A percentile compares a stretch with the other conserved stretches of the same genome.
Conservation (phyloP, 2,113 vertebrate species). For the Plectropomus leopardus region DNA sequence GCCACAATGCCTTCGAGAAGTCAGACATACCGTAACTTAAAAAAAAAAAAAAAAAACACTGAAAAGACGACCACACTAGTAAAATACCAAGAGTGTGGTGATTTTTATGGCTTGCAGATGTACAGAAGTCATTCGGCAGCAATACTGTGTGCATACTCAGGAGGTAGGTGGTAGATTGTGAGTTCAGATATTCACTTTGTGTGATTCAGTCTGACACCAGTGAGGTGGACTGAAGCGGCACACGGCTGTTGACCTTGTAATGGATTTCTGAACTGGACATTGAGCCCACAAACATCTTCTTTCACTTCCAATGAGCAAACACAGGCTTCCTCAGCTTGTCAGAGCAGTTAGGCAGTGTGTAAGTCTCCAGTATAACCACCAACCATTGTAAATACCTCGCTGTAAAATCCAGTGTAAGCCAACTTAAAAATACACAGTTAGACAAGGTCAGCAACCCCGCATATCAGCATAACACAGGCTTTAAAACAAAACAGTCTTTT, state of each 20-base stretch:
- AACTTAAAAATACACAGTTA: conserved; percentile 36
- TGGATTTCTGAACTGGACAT: conserved; percentile 38
- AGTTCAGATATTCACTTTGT: conserved; percentile 46
- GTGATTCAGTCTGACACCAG: conserved; percentile 33
- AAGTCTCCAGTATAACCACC: conserved; percentile 25
- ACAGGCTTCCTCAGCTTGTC: not conserved
- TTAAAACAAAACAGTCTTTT: conserved; percentile 47
- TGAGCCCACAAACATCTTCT: not conserved
- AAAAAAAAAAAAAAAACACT: not conserved
- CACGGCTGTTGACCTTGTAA: conserved; percentile 28
- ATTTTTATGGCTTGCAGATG: conserved; percentile 52
- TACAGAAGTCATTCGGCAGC: conserved; percentile 39
- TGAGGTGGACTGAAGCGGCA: conserved; percentile 25
- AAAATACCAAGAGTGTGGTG: conserved; percentile 19
- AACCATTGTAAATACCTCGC: conserved; percentile 22
- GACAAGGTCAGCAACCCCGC: conserved; percentile 26
- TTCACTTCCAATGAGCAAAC: conserved; percentile 27
- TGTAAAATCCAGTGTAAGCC: conserved; percentile 28
- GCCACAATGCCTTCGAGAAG: not conserved
- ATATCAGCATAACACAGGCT: conserved; percentile 29
- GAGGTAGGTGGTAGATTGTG: conserved; percentile 37
- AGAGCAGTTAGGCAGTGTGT: not conserved
- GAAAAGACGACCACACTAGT: not conserved
- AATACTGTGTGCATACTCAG: conserved; percentile 10
- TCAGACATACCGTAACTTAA: conserved; percentile 17